Percentiles rank a stretch among this genome's conserved stretches.
Evolutionary conservation across 2,113 vertebrate species (phyloP).

Genomic region (Callorhinus ursinus): DNA sequence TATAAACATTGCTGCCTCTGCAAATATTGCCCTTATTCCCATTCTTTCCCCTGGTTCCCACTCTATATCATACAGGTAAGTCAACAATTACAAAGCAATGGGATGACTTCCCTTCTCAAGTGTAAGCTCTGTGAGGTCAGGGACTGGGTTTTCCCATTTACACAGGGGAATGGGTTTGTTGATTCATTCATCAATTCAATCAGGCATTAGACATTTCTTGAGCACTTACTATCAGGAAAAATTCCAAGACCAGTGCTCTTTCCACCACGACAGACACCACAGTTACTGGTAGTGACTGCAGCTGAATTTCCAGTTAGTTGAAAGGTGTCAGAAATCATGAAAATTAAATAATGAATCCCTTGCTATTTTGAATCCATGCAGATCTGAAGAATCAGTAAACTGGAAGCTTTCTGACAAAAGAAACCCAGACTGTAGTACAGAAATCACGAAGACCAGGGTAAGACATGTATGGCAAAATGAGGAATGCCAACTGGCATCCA

Average conservation of each 20-base stretch:
- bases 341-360: neutral
- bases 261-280: neutral
- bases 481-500: neutral
- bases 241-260: neutral
- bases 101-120: neutral
- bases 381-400: neutral
- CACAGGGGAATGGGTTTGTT: neutral
- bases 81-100: neutral
- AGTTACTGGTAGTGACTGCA: neutral
- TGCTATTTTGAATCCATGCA: slow-evolving; percentile 1
- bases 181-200: neutral
- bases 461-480: neutral
- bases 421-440: neutral
- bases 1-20: neutral
- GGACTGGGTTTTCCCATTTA: neutral
- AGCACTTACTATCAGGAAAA: neutral
- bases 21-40: neutral
- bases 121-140: neutral
- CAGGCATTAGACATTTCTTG: neutral
- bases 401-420: slow-evolving; percentile 13
- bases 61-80: neutral
- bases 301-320: neutral
- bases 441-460: neutral
- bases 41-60: neutral
- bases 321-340: neutral